Evolutionary conservation across 2,797 vertebrate species (phyloP).

Genomic region (Holocentrus rufus): DNA sequence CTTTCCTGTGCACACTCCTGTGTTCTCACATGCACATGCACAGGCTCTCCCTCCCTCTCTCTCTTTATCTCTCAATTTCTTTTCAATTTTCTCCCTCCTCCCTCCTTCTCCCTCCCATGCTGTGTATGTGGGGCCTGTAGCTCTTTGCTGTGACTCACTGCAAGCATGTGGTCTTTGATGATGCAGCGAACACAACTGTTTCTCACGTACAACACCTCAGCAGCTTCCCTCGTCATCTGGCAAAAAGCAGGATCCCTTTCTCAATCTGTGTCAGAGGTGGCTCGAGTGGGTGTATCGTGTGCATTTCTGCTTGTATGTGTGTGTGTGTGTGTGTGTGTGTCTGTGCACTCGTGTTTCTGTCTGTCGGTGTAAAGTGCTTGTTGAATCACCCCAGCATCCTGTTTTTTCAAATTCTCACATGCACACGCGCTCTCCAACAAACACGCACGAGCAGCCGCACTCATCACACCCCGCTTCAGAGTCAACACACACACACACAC

Average conservation of each 20-base stretch:
- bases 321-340: constrained; percentile 28
- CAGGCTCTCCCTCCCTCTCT: neutral
- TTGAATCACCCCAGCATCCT: constrained; percentile 36
- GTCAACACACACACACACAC: constrained; percentile 36
- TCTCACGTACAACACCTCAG: constrained; percentile 32
- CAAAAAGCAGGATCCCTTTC: constrained; percentile 25
- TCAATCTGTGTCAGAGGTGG: constrained; percentile 55
- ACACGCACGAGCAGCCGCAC: constrained; percentile 15
- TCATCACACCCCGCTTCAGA: neutral
- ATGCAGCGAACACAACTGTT: constrained; percentile 32
- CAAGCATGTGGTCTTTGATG: constrained; percentile 53
- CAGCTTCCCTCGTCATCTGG: constrained; percentile 42
- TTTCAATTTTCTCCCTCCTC: neutral
- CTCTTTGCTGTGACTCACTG: constrained; percentile 51
- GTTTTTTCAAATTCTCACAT: constrained; percentile 21
- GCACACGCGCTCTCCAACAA: neutral
- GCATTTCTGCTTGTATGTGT: neutral
- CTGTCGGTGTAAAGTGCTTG: constrained; percentile 27
- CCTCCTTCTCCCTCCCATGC: neutral
- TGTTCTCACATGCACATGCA: neutral
- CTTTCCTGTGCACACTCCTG: neutral
- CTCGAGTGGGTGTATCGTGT: constrained; percentile 54
- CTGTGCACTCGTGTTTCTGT: constrained; percentile 10
- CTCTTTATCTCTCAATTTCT: neutral
- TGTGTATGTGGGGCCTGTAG: constrained; percentile 7